phyloP scores from a whole-genome alignment of 1,140 invertebrate genomes.

The Drosophila quadrilineata region DNA sequence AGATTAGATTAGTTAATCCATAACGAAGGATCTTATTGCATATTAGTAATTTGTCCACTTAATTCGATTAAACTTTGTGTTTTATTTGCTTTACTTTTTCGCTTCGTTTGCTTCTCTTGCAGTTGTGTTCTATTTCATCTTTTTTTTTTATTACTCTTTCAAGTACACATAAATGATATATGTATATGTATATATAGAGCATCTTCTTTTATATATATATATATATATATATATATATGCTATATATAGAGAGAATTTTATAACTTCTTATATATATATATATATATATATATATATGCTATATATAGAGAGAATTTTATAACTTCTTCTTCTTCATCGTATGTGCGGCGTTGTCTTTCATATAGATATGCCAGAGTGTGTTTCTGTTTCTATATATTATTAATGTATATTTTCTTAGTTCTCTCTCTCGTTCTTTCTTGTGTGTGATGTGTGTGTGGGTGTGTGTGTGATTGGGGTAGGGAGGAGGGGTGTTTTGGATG shows the following conservation, averaged over 20 bases:
- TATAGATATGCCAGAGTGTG: too few relatives aligned
- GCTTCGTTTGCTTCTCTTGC: conserved; percentile 1
- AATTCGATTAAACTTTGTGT: conserved; percentile 69
- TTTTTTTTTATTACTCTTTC: conserved; percentile 51
- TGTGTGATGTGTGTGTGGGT: conserved; percentile 17
- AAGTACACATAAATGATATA: conserved; percentile 71
- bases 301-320: too few relatives aligned
- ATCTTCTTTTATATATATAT: conserved; percentile 16
- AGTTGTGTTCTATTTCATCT: conserved; percentile 30
- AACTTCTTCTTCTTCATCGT: too few relatives aligned
- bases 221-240: conserved; percentile 39
- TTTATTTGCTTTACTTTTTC: conserved; percentile 40
- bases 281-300: too few relatives aligned
- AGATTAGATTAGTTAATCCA: too few relatives aligned
- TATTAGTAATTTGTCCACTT: conserved; percentile 76
- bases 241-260: too few relatives aligned
- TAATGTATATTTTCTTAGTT: conserved; percentile 30
- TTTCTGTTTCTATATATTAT: too few relatives aligned
- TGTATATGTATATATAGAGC: conserved; percentile 16
- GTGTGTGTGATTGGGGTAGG: conserved; percentile 4
- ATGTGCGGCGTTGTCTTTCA: too few relatives aligned
- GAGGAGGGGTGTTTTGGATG: conserved; percentile 35
- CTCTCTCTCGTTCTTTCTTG: too few relatives aligned
- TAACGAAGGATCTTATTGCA: too few relatives aligned
- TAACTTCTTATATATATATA: conserved; percentile 58